Base-by-base conservation (phyloP, 1,140 invertebrate genomes). In the Musca vetustissima region DNA sequence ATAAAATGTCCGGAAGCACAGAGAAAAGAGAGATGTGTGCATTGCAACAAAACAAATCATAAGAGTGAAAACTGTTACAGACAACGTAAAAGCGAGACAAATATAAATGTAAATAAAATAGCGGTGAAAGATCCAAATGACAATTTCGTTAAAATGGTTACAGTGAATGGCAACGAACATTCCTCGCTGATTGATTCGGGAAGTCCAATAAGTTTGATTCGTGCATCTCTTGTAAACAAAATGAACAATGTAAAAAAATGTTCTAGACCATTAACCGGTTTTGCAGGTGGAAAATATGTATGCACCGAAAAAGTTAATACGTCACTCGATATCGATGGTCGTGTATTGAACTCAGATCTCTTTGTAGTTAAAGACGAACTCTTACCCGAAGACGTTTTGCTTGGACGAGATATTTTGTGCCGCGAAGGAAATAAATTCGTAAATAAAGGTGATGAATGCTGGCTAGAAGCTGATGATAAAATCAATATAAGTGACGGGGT, bases 1-100 rank as follows among this genome's bases (percentile, higher is more conserved):
- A 48, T 32, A 6, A 69, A 61, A 43, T 67, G 66, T 36, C 66
- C 66, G 4, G 50, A 67, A 32, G 48, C 66, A 9, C 24, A 22
- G n/a, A 21, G n/a, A n/a, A 67, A 55, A 67, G 22, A 21, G 15
- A 19, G 66, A 36, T 67, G 66, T 36, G 7, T 17, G n/a, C 43
- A 65, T 22, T 65, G 43, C 22, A 50, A 65, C n/a, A 22, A 22
- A 25, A 65, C 64, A 9, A 65, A 36, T 25, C 64, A 65, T 17
- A 28, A n/a, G 13, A 7, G n/a, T 7, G 24, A 65, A 43, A 65
- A 65, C 8, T 65, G 64, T 43, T 43, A 11, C 13, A 7, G 36
- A 43, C 6, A 43, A 43, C 11, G 36, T 8, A 4, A 43, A 43
- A 43, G 13, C 36, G 36, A 43, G 13, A 13, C 36, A 43, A 43